Percentiles rank a stretch among this genome's conserved stretches.
These are phyloP conservation scores for Phyllotreta cruciferae DNA, from an alignment of 2,888 invertebrate genomes.

Conservation along the genomic window DNA sequence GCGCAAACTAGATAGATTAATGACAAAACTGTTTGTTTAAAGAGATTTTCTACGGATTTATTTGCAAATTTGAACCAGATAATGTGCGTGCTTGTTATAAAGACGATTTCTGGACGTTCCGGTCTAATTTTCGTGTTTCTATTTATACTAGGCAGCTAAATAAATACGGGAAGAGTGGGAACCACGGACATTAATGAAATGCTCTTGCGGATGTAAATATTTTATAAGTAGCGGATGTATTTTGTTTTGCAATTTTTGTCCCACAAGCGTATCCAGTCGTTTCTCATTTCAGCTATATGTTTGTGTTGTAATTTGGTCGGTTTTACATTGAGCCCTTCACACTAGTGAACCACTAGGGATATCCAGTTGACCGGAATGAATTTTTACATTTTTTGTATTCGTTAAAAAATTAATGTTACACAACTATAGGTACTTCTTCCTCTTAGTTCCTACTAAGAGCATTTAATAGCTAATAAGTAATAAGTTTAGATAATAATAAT, in stretches of 20 bases:
- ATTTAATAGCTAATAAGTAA: too few species aligned
- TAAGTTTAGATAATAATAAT: too few species aligned
- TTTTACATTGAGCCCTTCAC: conserved; percentile 23
- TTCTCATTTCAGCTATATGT: conserved; percentile 28
- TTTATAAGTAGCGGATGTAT: conserved; percentile 36
- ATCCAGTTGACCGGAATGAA: conserved; percentile 1
- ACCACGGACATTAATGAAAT: conserved; percentile 32
- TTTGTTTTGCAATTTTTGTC: conserved; percentile 34
- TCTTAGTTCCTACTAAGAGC: too few species aligned
- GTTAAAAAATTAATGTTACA: too few species aligned
- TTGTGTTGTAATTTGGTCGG: conserved; percentile 33
- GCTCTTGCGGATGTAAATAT: conserved; percentile 36
- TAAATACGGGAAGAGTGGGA: conserved; percentile 28
- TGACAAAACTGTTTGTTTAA: too few species aligned
- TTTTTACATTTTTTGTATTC: not conserved
- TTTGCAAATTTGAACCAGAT: too few species aligned
- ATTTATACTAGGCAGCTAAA: conserved; percentile 35
- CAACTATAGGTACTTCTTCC: too few species aligned
- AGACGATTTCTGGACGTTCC: not conserved
- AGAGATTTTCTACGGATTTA: too few species aligned
- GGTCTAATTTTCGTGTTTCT: conserved; percentile 20
- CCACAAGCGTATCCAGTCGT: conserved; percentile 20
- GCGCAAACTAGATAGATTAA: too few species aligned
- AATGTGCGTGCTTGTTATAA: too few species aligned
- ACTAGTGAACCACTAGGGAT: not conserved